These are phyloP conservation scores for Cinara cedri DNA, from an alignment of 2,888 invertebrate species.

Conservation along the genomic window DNA sequence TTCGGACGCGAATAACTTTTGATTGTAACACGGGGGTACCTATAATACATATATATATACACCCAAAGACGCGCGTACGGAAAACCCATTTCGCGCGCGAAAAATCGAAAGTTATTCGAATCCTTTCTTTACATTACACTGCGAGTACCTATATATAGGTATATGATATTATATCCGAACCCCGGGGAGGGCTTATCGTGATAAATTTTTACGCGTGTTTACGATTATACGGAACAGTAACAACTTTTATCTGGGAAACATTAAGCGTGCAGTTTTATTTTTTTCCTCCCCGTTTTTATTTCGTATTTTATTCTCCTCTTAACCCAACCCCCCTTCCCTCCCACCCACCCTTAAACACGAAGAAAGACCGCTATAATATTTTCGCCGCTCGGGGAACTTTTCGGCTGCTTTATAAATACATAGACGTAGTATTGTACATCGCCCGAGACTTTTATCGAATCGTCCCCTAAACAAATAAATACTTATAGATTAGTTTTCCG, in stretches of 20 bases:
- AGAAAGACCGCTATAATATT: neutral
- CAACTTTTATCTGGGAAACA: neutral
- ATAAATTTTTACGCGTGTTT: constrained; percentile 34
- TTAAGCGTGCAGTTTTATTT: neutral
- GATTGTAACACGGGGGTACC: neutral
- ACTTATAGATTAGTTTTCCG: neutral
- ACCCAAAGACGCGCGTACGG: neutral
- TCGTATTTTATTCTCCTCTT: neutral
- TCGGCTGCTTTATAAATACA: neutral
- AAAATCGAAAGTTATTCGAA: constrained; percentile 29
- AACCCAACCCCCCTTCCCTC: too few species aligned
- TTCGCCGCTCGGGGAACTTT: neutral
- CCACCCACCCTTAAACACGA: neutral
- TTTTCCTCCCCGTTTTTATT: neutral
- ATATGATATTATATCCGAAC: neutral
- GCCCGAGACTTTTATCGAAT: neutral
- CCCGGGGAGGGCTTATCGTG: constrained; percentile 13
- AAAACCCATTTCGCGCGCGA: neutral
- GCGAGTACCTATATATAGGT: too few species aligned
- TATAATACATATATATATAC: too few species aligned
- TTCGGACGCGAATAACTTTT: neutral
- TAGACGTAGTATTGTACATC: neutral
- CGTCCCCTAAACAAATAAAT: neutral
- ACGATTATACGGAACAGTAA: constrained; percentile 35
- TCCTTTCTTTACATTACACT: neutral